phyloP scores from a whole-genome alignment of 2,113 vertebrate genomes.

The Alligator mississippiensis region DNA sequence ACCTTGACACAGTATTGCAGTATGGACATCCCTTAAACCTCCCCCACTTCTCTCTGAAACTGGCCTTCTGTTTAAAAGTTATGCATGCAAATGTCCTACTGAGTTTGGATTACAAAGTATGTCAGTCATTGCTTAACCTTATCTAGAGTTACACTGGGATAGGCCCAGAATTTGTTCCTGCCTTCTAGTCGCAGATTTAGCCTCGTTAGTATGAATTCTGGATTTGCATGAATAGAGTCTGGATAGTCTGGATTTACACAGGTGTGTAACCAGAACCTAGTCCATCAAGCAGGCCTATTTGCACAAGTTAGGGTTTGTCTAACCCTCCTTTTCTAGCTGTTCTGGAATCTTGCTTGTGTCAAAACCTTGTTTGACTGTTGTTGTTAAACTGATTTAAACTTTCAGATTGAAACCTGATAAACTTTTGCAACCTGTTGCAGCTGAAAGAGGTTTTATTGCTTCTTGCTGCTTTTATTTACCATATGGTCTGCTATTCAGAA shows the following conservation, averaged over 20 bases:
- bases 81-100: not conserved
- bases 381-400: slow-evolving; percentile 31
- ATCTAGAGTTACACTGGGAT: not conserved
- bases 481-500: slow-evolving; percentile 84
- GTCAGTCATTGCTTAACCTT: not conserved
- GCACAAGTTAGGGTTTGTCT: not conserved
- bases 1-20: not conserved
- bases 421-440: slow-evolving; percentile 72
- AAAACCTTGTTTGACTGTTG: not conserved
- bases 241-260: too few species aligned
- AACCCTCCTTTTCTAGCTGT: not conserved
- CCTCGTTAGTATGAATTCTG: not conserved
- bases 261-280: too few species aligned
- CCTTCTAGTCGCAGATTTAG: not conserved
- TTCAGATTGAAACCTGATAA: slow-evolving; percentile 52
- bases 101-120: too few species aligned
- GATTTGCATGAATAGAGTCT: too few species aligned
- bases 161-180: not conserved
- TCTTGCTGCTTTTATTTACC: slow-evolving; percentile 77
- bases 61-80: not conserved
- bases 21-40: not conserved
- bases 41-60: not conserved
- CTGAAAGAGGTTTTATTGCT: slow-evolving; percentile 71
- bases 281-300: not conserved
- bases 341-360: slow-evolving; percentile 4